phyloP scores from a whole-genome alignment of 1,140 invertebrate species.

The Muscidifurax raptorellus region DNA sequence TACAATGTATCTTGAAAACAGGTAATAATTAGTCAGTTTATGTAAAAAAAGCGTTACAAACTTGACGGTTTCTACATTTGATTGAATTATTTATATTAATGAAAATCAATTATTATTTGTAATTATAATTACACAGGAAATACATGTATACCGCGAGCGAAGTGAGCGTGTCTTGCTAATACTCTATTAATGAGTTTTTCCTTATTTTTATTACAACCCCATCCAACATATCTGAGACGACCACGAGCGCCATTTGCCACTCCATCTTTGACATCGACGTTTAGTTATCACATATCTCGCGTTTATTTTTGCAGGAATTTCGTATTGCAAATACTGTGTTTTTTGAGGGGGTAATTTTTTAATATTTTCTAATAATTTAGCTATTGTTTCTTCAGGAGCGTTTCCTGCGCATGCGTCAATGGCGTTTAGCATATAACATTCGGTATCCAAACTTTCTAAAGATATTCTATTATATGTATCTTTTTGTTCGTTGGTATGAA shows the following conservation, averaged over 20 bases:
- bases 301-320: slow-evolving; percentile 11
- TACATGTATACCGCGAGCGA: too few relatives aligned
- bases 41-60: too few relatives aligned
- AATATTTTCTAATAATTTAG: neutral
- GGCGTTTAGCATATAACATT: neutral
- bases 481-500: slow-evolving; percentile 16
- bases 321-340: neutral
- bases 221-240: neutral
- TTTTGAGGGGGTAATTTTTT: slow-evolving; percentile 21
- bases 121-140: too few relatives aligned
- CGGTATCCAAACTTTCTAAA: neutral
- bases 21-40: too few relatives aligned
- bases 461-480: neutral
- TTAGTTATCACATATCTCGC: slow-evolving; percentile 15
- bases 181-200: slow-evolving; percentile 23
- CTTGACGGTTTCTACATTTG: too few relatives aligned
- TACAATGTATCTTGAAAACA: too few relatives aligned
- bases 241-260: slow-evolving; percentile 9
- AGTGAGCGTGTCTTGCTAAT: too few relatives aligned
- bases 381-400: neutral
- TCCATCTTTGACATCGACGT: slow-evolving; percentile 14
- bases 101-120: too few relatives aligned
- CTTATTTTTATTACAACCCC: slow-evolving; percentile 3
- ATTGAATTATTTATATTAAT: too few relatives aligned
- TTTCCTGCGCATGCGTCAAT: slow-evolving; percentile 1